These are phyloP conservation scores for Paracanthobrama guichenoti DNA, from an alignment of 2,113 vertebrate species.

Conservation along the genomic window DNA sequence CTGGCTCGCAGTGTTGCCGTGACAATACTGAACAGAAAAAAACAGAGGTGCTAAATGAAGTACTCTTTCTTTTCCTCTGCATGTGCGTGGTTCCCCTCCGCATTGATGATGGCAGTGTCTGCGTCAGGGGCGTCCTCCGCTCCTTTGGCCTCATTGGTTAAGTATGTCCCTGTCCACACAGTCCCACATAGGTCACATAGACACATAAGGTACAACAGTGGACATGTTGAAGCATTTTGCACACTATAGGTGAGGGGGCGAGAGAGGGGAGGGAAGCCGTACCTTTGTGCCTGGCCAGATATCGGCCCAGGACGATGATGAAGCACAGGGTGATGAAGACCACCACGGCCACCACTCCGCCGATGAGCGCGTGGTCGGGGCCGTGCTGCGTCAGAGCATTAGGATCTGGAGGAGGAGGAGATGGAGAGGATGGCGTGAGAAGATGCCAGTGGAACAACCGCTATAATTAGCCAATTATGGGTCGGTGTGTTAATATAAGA, in stretches of 20 bases:
- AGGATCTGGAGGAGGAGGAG: constrained; percentile 81
- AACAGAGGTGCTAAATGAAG: constrained; percentile 91
- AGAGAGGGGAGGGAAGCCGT: constrained; percentile 57
- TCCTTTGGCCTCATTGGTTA: constrained; percentile 99
- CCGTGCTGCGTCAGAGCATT: constrained; percentile 89
- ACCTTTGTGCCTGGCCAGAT: constrained; percentile 99
- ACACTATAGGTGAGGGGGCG: constrained; percentile 46
- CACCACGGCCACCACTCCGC: constrained; percentile 96
- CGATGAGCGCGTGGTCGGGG: constrained; percentile 95
- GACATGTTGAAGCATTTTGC: constrained; percentile 55
- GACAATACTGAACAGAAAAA: constrained; percentile 63
- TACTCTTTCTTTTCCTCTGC: constrained; percentile 99
- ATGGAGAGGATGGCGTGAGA: neutral
- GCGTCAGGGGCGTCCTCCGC: constrained; percentile 97
- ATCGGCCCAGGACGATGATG: constrained; percentile 96
- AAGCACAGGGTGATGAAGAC: constrained; percentile 98
- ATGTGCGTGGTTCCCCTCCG: constrained; percentile 97
- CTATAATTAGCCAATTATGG: constrained; percentile 29
- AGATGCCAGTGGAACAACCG: neutral
- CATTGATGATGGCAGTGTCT: constrained; percentile 98
- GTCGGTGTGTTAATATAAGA: constrained; percentile 24
- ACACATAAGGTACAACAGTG: constrained; percentile 57
- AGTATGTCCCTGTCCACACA: constrained; percentile 86
- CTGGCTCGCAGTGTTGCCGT: constrained; percentile 53
- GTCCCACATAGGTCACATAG: constrained; percentile 58